Evolutionary conservation across 2,797 vertebrate genomes (phyloP).

Genomic region (Helarctos malayanus): DNA sequence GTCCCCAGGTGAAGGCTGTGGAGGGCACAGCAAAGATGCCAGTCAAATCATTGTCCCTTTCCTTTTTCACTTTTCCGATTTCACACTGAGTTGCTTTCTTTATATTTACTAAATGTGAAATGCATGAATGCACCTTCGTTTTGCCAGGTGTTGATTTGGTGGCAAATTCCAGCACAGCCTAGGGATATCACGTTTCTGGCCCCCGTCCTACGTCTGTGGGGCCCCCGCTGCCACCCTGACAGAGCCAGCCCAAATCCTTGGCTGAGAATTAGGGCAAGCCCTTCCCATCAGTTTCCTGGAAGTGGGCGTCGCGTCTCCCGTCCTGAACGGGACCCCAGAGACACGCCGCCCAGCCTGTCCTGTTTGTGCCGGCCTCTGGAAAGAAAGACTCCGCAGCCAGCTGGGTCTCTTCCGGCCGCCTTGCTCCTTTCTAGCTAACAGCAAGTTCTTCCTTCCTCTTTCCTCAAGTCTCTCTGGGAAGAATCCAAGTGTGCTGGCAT

Average conservation of each 20-base stretch:
- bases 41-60: neutral
- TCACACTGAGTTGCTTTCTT: neutral
- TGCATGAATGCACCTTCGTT: neutral
- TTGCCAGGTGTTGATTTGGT: neutral
- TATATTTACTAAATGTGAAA: neutral
- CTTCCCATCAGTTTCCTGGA: neutral
- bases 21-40: neutral
- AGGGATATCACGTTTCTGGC: accelerated
- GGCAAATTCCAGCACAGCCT: neutral
- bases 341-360: neutral
- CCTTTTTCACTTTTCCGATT: neutral
- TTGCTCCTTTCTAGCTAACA: neutral
- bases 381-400: neutral
- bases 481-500: neutral
- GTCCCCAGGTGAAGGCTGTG: neutral
- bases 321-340: neutral
- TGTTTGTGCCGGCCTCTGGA: neutral
- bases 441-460: conserved; percentile 25
- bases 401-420: neutral
- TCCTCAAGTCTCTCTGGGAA: neutral
- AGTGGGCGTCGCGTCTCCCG: neutral
- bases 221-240: neutral
- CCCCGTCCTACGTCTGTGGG: neutral
- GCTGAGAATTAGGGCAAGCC: neutral
- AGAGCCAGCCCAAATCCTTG: neutral